These are phyloP conservation scores for Gymnobelideus leadbeateri DNA, from an alignment of 2,113 vertebrate genomes.

Conservation along the genomic window DNA sequence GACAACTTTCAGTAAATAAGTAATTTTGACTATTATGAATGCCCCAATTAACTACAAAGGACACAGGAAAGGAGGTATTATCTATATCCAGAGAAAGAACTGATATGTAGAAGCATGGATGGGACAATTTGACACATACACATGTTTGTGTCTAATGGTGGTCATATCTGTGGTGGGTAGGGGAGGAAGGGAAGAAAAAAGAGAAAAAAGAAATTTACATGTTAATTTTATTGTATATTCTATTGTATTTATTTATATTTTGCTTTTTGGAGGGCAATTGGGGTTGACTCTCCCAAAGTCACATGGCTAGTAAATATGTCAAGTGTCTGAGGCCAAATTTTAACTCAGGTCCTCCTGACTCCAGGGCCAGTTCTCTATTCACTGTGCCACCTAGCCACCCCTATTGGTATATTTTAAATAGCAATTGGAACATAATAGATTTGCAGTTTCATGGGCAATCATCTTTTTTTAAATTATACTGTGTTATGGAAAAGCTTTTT, in stretches of 20 bases:
- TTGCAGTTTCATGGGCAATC: not conserved
- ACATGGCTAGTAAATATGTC: too few relatives aligned
- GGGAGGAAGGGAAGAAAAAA: not conserved
- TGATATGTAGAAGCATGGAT: not conserved
- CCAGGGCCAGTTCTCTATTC: too few relatives aligned
- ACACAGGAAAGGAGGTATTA: not conserved
- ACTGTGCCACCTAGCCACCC: too few relatives aligned
- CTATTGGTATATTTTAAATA: not conserved
- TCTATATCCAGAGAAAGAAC: not conserved
- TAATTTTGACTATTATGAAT: not conserved
- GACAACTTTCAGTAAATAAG: too few relatives aligned
- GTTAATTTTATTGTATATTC: too few relatives aligned
- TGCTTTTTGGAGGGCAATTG: too few relatives aligned
- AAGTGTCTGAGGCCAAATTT: too few relatives aligned
- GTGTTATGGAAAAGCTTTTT: not conserved
- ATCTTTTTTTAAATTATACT: not conserved
- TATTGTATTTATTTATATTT: too few relatives aligned
- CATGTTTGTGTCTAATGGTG: not conserved
- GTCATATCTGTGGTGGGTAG: too few relatives aligned
- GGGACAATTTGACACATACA: not conserved
- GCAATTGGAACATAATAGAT: not conserved
- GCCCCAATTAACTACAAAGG: not conserved
- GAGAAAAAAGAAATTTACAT: not conserved
- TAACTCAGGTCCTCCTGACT: too few relatives aligned
- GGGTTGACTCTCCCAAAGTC: too few relatives aligned